Conservation (phyloP, 2,797 vertebrate species). For the Rhynchotus rufescens region DNA sequence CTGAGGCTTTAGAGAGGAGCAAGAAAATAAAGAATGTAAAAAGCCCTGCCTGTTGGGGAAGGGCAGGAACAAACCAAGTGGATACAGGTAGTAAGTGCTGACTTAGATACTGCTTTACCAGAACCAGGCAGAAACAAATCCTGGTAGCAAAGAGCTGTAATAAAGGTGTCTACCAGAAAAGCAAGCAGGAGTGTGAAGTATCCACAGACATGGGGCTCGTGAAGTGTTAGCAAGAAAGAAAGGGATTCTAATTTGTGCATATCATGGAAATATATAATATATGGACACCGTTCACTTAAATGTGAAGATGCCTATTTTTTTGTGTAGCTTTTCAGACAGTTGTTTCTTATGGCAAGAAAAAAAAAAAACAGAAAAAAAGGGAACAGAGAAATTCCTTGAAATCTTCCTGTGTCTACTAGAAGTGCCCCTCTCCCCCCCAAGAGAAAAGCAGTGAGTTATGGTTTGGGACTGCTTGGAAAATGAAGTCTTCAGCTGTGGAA, state of each 20-base stretch:
- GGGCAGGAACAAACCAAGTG: not conserved
- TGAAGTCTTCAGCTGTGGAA: not conserved
- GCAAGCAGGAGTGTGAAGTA: not conserved
- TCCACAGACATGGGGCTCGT: not conserved
- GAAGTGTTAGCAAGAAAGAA: not conserved
- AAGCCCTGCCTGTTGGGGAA: not conserved
- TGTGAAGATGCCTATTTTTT: not conserved
- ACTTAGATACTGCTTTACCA: not conserved
- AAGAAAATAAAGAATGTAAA: not conserved
- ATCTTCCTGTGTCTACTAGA: not conserved
- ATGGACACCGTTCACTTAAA: not conserved
- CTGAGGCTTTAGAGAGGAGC: not conserved
- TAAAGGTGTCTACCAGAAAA: not conserved
- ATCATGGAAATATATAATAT: not conserved
- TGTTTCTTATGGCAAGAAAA: not conserved
- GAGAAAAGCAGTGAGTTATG: not conserved
- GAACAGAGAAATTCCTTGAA: not conserved
- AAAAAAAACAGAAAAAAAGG: not conserved
- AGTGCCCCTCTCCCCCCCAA: not conserved
- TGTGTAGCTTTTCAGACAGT: not conserved
- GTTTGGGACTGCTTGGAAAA: not conserved
- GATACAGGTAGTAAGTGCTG: not conserved
- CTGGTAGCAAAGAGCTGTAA: not conserved
- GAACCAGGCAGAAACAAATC: not conserved
- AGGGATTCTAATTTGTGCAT: not conserved